Evolutionary conservation across 2,797 vertebrate genomes (phyloP).

Genomic region (Holocentrus rufus): DNA sequence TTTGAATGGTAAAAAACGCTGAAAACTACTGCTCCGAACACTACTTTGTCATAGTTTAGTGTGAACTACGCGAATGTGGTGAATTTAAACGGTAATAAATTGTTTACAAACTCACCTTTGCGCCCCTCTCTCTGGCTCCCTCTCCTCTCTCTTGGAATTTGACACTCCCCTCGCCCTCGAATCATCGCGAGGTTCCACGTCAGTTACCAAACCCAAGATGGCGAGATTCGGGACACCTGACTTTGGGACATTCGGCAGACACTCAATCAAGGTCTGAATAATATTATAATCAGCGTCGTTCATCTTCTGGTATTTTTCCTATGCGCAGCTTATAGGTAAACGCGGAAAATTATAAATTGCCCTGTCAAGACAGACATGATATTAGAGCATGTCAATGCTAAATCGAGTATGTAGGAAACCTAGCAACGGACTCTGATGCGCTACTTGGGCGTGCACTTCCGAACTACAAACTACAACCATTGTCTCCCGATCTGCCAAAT

Average conservation of each 20-base stretch:
- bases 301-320: too few relatives aligned
- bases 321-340: too few relatives aligned
- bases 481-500: too few relatives aligned
- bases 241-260: background rate
- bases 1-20: slow-evolving; percentile 32
- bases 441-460: too few relatives aligned
- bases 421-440: too few relatives aligned
- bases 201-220: slow-evolving; percentile 8
- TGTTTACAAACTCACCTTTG: slow-evolving; percentile 89
- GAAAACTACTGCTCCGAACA: slow-evolving; percentile 1
- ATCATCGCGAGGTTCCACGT: slow-evolving; percentile 78
- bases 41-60: slow-evolving; percentile 9
- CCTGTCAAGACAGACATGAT: too few relatives aligned
- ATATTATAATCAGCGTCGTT: background rate
- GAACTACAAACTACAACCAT: too few relatives aligned
- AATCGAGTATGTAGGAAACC: too few relatives aligned
- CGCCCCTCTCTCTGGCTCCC: slow-evolving; percentile 80
- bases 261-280: background rate
- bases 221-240: background rate
- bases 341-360: too few relatives aligned
- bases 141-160: slow-evolving; percentile 85
- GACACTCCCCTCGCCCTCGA: slow-evolving; percentile 82
- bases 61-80: slow-evolving; percentile 23
- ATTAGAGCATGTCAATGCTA: too few relatives aligned
- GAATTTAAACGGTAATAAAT: slow-evolving; percentile 75